Percentiles rank a stretch among this genome's conserved stretches.
Evolutionary conservation across 2,888 invertebrate genomes (phyloP).

Genomic region (Muschampia plurimacula): DNA sequence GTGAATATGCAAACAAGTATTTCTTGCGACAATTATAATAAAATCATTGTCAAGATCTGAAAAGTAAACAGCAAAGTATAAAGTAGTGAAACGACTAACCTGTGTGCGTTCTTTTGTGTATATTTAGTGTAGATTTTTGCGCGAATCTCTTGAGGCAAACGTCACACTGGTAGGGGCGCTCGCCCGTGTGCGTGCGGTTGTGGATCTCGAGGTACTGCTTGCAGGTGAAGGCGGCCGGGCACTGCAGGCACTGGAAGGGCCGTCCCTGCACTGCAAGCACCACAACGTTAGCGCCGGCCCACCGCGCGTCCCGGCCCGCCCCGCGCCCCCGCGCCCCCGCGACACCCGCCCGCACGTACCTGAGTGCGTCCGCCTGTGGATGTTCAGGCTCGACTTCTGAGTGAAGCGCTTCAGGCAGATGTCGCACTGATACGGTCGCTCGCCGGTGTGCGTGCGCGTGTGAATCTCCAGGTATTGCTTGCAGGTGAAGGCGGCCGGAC

Average conservation of each 20-base stretch:
- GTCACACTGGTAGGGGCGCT: constrained; percentile 88
- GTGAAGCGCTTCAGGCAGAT: constrained; percentile 92
- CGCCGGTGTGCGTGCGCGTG: constrained; percentile 84
- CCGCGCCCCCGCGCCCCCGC: constrained; percentile 49
- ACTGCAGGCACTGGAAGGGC: constrained; percentile 86
- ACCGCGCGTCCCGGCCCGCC: constrained; percentile 50
- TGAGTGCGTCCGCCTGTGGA: constrained; percentile 92
- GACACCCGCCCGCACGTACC: constrained; percentile 68
- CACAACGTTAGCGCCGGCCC: constrained; percentile 13
- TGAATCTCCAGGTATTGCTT: constrained; percentile 85
- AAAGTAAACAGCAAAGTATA: neutral
- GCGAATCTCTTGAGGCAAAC: constrained; percentile 92
- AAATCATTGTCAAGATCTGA: neutral
- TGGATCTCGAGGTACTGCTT: constrained; percentile 85
- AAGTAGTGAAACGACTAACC: constrained; percentile 64
- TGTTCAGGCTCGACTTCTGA: constrained; percentile 93
- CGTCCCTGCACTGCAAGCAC: constrained; percentile 82
- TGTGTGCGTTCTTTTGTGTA: constrained; percentile 92
- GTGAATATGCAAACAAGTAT: neutral
- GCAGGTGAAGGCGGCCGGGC: constrained; percentile 86
- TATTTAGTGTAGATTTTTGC: constrained; percentile 93
- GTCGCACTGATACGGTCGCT: constrained; percentile 89
- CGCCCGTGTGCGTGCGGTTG: constrained; percentile 85
- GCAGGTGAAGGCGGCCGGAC: constrained; percentile 86
- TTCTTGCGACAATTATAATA: neutral